Base-by-base conservation (phyloP, 2,888 invertebrate genomes). In the Scelioninae gen. 2 region DNA sequence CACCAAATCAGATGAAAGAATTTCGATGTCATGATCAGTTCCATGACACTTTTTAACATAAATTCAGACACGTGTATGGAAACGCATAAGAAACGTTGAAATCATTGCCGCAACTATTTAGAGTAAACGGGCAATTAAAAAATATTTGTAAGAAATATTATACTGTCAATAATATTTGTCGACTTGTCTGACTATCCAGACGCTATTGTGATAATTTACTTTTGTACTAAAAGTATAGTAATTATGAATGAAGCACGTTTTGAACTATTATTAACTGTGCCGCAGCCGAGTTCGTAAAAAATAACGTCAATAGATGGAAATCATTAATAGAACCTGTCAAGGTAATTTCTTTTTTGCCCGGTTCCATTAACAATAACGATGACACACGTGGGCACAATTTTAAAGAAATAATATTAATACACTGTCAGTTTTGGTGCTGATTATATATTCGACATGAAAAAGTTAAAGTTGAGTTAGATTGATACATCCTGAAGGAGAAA, bases 131-230 rank as follows among this genome's bases (percentile, higher is more conserved):
- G n/a, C n/a, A n/a, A n/a, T n/a, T n/a, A n/a, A n/a, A n/a, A n/a
- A n/a, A n/a, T n/a, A n/a, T n/a, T n/a, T n/a, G n/a, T n/a, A n/a
- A n/a, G n/a, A n/a, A n/a, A n/a, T n/a, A n/a, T n/a, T n/a, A n/a
- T n/a, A n/a, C n/a, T n/a, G n/a, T n/a, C n/a, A n/a, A n/a, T n/a
- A n/a, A n/a, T n/a, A n/a, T n/a, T n/a, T n/a, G n/a, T n/a, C n/a
- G n/a, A n/a, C n/a, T n/a, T 4, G 39, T 25, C 53, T 53, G 53
- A 39, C 19, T 7, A 15, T 22, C 39, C 53, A 39, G 53, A 53
- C 53, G 25, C 39, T 39, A 53, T 53, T 53, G 55, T 53, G 10
- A 25, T 55, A 41, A 28, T 15, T 41, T 16, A 39, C 28, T 55
- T 55, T 55, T 28, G 41, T 41, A 16, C 16, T 28, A 13, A 55